These are phyloP conservation scores for Drosophila watanabei DNA, from an alignment of 1,140 invertebrate genomes.

Conservation along the genomic window DNA sequence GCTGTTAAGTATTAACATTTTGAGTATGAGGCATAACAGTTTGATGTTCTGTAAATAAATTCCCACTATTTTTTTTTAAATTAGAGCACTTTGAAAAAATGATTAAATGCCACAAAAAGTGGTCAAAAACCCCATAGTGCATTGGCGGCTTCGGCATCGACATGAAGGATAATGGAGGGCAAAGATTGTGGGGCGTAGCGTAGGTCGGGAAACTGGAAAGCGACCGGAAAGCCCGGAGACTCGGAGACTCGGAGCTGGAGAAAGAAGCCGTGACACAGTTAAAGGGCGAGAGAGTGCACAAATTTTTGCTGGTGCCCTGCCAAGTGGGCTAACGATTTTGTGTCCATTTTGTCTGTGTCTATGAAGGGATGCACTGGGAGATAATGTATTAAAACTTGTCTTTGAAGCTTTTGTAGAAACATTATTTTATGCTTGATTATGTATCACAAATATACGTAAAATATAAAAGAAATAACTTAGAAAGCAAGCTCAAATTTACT, in stretches of 20 bases:
- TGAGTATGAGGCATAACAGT: no score
- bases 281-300: constrained; percentile 31
- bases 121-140: no score
- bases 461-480: no score
- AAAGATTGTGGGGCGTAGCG: constrained; percentile 17
- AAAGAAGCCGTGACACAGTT: constrained; percentile 69
- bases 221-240: background rate
- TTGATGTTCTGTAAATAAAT: no score
- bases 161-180: constrained; percentile 3
- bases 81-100: no score
- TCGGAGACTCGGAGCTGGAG: constrained; percentile 10
- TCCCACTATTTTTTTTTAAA: no score
- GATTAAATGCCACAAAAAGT: no score
- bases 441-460: no score
- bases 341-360: constrained; percentile 49
- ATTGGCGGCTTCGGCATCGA: constrained; percentile 9
- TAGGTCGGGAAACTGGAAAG: constrained; percentile 10
- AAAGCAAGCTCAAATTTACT: no score
- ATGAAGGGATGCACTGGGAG: constrained; percentile 15
- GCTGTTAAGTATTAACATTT: no score
- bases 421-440: no score
- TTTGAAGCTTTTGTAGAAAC: no score
- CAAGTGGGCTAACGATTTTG: constrained; percentile 82
- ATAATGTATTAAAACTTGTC: background rate
- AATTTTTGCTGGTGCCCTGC: constrained; percentile 74